Base-by-base conservation (phyloP, 2,888 invertebrate genomes). In the Prosopocoilus inquinatus region DNA sequence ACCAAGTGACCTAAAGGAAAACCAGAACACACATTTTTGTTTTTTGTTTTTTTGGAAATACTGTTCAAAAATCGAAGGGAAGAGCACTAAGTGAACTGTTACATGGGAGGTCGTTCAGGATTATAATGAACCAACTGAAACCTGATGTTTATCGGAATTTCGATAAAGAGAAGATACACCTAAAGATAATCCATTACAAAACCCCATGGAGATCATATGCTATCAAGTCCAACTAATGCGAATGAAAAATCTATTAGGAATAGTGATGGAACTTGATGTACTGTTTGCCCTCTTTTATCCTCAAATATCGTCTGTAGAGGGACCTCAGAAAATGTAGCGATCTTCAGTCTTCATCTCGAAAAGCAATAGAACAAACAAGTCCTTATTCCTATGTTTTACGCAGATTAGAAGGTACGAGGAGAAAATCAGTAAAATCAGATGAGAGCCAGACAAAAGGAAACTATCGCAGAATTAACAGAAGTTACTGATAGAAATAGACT, bases 111-210 rank as follows among this genome's bases (percentile, higher is more conserved):
- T 3, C n/a, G 13, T 9, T 9, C 9, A 47, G 47, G 12, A 12
- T 7, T 35, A n/a, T 11, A 13, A 15, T 47, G 15, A 35, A 47
- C 47, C 35, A 35, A 47, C 47, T 47, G 16, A 47, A 47, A 33
- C 47, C 47, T n/a, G 36, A 47, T 28, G 35, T 47, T 8, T 7
- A 32, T 11, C 5, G 47, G 34, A 43, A 43, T 9, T 9, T 43
- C 5, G 15, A 15, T 5, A 9, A 43, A 20, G 43, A 43, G 9
- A n/a, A n/a, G n/a, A 13, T 43, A 12, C 12, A 43, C 5, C 43
- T 13, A 20, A 43, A 11, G 1, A 11, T 4, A 5, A 20, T 9
- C 20, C 5, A 43, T 12, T 5, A 43, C 12, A n/a, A 43, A 12
- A 12, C 4, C 43, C 12, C 20, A n/a, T n/a, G 12, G 20, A 43